Percentiles rank a stretch among this genome's conserved stretches.
Evolutionary conservation across 2,113 vertebrate species (phyloP).

Genomic region (Nannobrachium achirus): DNA sequence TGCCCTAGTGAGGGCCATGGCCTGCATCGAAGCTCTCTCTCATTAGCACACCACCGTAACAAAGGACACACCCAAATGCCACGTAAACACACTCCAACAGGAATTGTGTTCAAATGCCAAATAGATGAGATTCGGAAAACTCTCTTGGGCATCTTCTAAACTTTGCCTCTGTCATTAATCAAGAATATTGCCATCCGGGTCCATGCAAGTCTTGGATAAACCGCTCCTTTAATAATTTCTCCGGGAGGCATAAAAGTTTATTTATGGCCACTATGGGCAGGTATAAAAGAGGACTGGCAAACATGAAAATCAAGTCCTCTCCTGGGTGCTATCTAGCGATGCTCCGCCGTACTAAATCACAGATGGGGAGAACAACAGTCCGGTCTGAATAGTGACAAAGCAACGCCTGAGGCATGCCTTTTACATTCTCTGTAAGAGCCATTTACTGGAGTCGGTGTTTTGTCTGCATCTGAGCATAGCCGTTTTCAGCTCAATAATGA

Average conservation of each 20-base stretch:
- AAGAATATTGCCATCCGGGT: slow-evolving; percentile 65
- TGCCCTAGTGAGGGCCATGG: too few species aligned
- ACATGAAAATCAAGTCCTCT: slow-evolving; percentile 77
- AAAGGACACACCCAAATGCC: slow-evolving; percentile 47
- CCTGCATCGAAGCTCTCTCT: slow-evolving; percentile 23
- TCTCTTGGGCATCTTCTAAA: slow-evolving; percentile 63
- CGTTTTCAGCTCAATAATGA: slow-evolving; percentile 67
- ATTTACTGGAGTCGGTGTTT: slow-evolving; percentile 64
- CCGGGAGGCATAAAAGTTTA: slow-evolving; percentile 75
- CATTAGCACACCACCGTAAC: slow-evolving; percentile 51
- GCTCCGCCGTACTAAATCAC: slow-evolving; percentile 72
- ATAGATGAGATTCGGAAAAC: slow-evolving; percentile 65
- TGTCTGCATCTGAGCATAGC: slow-evolving; percentile 51
- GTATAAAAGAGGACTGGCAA: slow-evolving; percentile 75
- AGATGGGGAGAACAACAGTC: slow-evolving; percentile 64
- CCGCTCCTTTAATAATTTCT: slow-evolving; percentile 78
- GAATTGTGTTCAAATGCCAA: slow-evolving; percentile 64
- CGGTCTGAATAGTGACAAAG: slow-evolving; percentile 54
- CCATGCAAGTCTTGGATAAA: slow-evolving; percentile 70
- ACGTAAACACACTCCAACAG: slow-evolving; percentile 52
- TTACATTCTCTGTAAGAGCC: slow-evolving; percentile 47
- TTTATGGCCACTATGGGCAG: slow-evolving; percentile 71
- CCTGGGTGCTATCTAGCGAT: slow-evolving; percentile 66
- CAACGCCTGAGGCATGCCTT: slow-evolving; percentile 50
- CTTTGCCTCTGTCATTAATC: slow-evolving; percentile 67